Evolutionary conservation across 2,888 invertebrate genomes (phyloP).

Genomic region (Strigamia maritima): DNA sequence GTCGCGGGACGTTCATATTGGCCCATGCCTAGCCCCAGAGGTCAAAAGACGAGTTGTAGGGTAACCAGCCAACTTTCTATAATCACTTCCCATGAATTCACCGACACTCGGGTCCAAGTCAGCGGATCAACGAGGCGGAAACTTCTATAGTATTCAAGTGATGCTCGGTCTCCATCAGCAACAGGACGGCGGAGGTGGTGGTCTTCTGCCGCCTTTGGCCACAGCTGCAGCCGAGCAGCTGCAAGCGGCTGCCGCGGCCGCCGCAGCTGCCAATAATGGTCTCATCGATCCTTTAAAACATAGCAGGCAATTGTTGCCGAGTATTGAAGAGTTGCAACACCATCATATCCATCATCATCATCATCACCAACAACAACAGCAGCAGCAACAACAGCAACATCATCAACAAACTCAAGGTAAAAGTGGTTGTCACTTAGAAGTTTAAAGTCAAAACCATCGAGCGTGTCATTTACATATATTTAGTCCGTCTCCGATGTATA

Average conservation of each 20-base stretch:
- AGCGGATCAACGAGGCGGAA: conserved; percentile 42
- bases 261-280: not conserved
- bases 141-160: conserved; percentile 49
- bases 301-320: not conserved
- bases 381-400: too few relatives aligned
- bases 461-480: too few relatives aligned
- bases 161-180: conserved; percentile 44
- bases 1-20: not conserved
- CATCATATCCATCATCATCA: conserved; percentile 34
- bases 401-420: not conserved
- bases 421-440: not conserved
- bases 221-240: not conserved
- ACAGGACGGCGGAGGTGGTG: conserved; percentile 11
- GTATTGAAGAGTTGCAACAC: not conserved
- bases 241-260: not conserved
- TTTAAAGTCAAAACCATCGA: not conserved
- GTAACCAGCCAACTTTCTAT: not conserved
- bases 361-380: conserved; percentile 38
- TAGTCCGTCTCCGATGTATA: too few relatives aligned
- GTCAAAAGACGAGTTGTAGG: not conserved
- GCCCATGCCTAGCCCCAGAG: not conserved
- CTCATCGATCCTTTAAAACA: not conserved
- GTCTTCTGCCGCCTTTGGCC: not conserved
- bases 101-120: not conserved
- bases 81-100: conserved; percentile 22